Base-by-base conservation (phyloP, 2,888 invertebrate genomes). In the Eudasyphora cyanicolor region DNA sequence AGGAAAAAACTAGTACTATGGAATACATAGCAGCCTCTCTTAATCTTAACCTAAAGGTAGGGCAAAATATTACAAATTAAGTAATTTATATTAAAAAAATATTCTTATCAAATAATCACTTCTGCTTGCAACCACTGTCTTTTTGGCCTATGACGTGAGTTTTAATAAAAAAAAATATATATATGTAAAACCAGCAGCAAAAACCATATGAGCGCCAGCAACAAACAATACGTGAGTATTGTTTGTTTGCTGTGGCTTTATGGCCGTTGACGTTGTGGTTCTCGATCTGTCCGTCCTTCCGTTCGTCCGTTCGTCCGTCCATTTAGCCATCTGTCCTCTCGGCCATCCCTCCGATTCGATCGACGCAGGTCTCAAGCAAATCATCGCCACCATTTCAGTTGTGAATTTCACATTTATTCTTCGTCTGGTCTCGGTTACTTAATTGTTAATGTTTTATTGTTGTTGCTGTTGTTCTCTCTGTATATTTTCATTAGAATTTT, bases 401-500 rank as follows among this genome's bases (percentile, higher is more conserved):
- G 38, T 38, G 38, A 38, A 38, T 38, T 38, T 10, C 38, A 12
- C 38, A 14, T 12, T 38, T n/a, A 10, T 51, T 19, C 51, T 8
- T 19, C 51, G 24, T 51, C 19, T 49, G 0, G 51, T 45, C 32
- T 45, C 51, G 24, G 19, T 51, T 51, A 51, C 51, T 51, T 51
- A 51, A 51, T 51, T 51, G 51, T 51, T 51, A 51, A 51, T 51
- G 17, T 51, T 51, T 38, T 49, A 4, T 3, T 51, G 51, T 51
- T 51, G 51, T 51, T 5, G 45, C 12, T 51, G 51, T 3, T 19
- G 51, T 7, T 24, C 4, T 49, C 21, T 2, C 21, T 51, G 19
- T 51, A 49, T 49, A 49, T 49, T 19, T 51, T 51, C 51, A 51
- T 51, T 51, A 51, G 51, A 51, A 51, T 51, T 51, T 51, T 51